Base-by-base conservation (phyloP, 1,140 invertebrate species). In the Eriosoma lanigerum region DNA sequence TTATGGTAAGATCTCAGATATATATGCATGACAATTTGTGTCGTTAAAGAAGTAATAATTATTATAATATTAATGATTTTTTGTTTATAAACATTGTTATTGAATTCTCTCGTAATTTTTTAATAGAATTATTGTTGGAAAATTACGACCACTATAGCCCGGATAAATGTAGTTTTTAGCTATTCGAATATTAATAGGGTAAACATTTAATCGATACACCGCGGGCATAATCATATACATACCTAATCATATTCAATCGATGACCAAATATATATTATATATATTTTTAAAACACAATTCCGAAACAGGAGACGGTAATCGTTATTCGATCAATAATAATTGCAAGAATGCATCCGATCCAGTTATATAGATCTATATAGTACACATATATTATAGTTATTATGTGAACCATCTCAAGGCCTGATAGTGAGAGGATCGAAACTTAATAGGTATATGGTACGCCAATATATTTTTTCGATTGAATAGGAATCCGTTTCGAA, bases 341-440 rank as follows among this genome's bases (percentile, higher is more conserved):
- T 52, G 46, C 68, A 48, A 19, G 52, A 29, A 13, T 38, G 32
- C 4, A 15, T 9, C 15, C 29, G 72, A 75, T 75, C 72, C 72
- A 75, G 72, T 75, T 54, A 54, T 54, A 54, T 73, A 15, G 32
- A 38, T 38, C 32, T 8, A 38, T 38, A 38, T 38, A 8, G 32
- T 38, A 38, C 32, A 8, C n/a, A 5, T 66, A 44, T 44, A 44
- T 66, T 21, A 66, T 66, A 66, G 44, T 66, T 66, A 17, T 56
- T 75, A 52, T 56, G 17, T 15, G 38, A 44, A 76, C 32, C 54
- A 46, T 76, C 52, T 76, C 73, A 60, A 76, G 73, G 73, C n/a
- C 54, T 56, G 48, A 26, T 13, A 26, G 73, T 76, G 73, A 76
- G 73, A 76, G 73, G 73, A 76, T 46, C 32, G 29, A 38, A 60